A percentile compares a stretch with the other conserved stretches of the same genome.
Evolutionary conservation across 1,140 invertebrate species (phyloP).

Genomic region (Polypedilum vanderplanki): DNA sequence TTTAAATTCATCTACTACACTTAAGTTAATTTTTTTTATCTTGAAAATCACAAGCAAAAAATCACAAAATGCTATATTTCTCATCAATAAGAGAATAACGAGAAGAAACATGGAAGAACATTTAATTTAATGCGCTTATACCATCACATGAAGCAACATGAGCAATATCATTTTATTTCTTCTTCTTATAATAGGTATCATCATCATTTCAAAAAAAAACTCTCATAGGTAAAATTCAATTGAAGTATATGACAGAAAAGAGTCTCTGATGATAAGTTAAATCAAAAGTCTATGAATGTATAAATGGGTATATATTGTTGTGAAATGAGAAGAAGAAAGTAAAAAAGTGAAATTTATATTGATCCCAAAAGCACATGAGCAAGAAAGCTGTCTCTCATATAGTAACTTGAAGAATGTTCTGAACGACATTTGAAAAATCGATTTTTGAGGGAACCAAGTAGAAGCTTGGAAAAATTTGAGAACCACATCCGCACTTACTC

Average conservation of each 20-base stretch:
- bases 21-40: too few relatives aligned
- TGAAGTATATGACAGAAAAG: background rate
- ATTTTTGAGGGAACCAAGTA: slow-evolving; percentile 80
- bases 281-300: background rate
- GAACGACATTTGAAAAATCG: slow-evolving; percentile 76
- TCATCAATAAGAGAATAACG: too few relatives aligned
- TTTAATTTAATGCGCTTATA: background rate
- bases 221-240: background rate
- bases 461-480: slow-evolving; percentile 76
- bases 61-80: too few relatives aligned
- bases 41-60: too few relatives aligned
- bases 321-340: too few relatives aligned
- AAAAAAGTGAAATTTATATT: too few relatives aligned
- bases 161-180: background rate
- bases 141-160: background rate
- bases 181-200: too few relatives aligned
- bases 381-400: background rate
- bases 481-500: slow-evolving; percentile 74
- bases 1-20: too few relatives aligned
- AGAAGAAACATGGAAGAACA: slow-evolving; percentile 17
- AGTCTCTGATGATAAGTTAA: background rate
- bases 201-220: too few relatives aligned
- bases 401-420: slow-evolving; percentile 56
- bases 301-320: too few relatives aligned
- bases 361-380: too few relatives aligned